Evolutionary conservation across 2,888 invertebrate genomes (phyloP).

Genomic region (Steinernema hermaphroditum): DNA sequence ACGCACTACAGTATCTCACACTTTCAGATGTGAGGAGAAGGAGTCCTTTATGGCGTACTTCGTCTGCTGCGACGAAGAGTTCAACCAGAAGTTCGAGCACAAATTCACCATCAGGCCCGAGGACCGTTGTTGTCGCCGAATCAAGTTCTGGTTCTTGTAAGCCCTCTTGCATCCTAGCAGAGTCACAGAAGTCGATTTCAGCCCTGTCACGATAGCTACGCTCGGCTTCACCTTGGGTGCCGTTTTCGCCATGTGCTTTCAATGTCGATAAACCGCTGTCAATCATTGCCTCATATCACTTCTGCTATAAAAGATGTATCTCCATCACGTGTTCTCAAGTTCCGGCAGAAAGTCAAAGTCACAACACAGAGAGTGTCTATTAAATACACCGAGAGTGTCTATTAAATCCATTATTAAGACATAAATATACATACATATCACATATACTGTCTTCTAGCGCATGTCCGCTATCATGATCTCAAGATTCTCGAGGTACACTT

Average conservation of each 20-base stretch:
- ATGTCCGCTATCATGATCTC: conserved; percentile 69
- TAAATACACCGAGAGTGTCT: no score
- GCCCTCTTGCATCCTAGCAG: background rate
- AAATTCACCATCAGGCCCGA: background rate
- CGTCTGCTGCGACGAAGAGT: conserved; percentile 5
- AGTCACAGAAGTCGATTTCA: background rate
- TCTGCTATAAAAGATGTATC: no score
- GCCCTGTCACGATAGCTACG: background rate
- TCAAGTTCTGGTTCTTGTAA: conserved; percentile 16
- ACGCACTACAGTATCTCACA: no score
- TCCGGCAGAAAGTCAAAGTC: no score
- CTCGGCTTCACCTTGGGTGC: conserved; percentile 12
- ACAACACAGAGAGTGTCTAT: no score
- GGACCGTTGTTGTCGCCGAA: background rate
- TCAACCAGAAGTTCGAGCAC: background rate
- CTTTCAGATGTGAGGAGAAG: background rate
- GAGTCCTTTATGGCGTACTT: background rate
- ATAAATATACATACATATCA: no score
- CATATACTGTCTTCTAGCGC: no score
- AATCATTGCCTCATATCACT: conserved; percentile 16
- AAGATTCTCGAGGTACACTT: conserved; percentile 87
- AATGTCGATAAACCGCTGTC: background rate
- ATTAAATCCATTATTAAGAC: no score
- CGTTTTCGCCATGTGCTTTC: conserved; percentile 24
- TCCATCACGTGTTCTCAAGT: no score